These are phyloP conservation scores for Alitta virens DNA, from an alignment of 2,888 invertebrate species.

Conservation along the genomic window DNA sequence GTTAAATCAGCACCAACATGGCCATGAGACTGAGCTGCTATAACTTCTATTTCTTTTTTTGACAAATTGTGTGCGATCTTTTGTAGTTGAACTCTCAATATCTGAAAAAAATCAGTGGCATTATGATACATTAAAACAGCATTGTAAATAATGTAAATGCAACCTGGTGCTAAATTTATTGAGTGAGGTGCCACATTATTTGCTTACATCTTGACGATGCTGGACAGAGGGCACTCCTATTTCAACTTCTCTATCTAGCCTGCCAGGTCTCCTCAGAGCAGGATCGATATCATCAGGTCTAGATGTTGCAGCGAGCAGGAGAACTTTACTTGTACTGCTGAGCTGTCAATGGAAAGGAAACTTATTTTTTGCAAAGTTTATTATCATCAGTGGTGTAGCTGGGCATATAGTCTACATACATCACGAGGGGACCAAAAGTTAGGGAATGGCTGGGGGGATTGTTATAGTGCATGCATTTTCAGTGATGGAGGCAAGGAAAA, in stretches of 20 bases:
- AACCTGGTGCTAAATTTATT: not conserved
- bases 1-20: conserved; percentile 87
- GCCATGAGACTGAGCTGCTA: conserved; percentile 78
- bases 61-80: conserved; percentile 64
- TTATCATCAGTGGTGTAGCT: too few species aligned
- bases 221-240: conserved; percentile 46
- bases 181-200: not conserved
- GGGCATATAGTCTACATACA: too few species aligned
- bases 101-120: conserved; percentile 57
- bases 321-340: conserved; percentile 62
- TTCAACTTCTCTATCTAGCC: conserved; percentile 64
- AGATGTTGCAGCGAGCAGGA: conserved; percentile 76
- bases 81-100: conserved; percentile 67
- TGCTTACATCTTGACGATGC: conserved; percentile 42
- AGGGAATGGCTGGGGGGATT: too few species aligned
- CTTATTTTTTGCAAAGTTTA: too few species aligned
- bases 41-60: conserved; percentile 62
- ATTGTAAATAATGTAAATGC: not conserved
- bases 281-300: conserved; percentile 75
- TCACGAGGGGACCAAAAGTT: too few species aligned
- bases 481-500: too few species aligned
- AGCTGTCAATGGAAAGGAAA: not conserved
- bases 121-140: not conserved
- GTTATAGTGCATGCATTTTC: too few species aligned
- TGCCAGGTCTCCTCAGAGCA: conserved; percentile 73